phyloP scores from a whole-genome alignment of 2,113 vertebrate species.

The Rhegmatorhina hoffmannsi region DNA sequence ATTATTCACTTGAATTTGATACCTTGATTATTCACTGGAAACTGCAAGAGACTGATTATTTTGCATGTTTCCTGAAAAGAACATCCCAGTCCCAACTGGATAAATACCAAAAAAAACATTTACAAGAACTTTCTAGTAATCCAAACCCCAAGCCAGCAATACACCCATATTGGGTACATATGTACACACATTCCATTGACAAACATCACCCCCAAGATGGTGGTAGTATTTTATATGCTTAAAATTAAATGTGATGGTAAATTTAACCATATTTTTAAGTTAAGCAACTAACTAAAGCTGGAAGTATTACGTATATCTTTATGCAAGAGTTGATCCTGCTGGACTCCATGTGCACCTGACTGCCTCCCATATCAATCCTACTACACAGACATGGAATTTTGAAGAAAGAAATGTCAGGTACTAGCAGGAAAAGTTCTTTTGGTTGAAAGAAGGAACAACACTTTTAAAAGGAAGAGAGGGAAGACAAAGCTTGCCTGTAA shows the following conservation, averaged over 20 bases:
- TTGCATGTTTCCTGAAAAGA: slow-evolving; percentile 49
- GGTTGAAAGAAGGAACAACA: not conserved
- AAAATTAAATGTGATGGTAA: not conserved
- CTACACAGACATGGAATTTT: not conserved
- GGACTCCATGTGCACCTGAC: not conserved
- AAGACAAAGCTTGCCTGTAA: fast-evolving
- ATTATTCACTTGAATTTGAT: slow-evolving; percentile 71
- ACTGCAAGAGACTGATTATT: slow-evolving; percentile 52
- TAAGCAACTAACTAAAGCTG: not conserved
- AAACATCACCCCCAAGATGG: not conserved
- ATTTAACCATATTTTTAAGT: not conserved
- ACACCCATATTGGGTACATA: not conserved
- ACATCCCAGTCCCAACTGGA: not conserved
- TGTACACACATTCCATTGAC: too few species aligned
- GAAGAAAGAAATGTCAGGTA: not conserved
- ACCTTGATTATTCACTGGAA: slow-evolving; percentile 72
- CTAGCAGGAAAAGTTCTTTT: not conserved
- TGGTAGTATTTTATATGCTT: not conserved
- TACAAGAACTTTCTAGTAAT: not conserved
- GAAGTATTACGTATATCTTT: not conserved
- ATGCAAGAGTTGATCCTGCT: not conserved
- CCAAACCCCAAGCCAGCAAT: not conserved
- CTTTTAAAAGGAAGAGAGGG: not conserved
- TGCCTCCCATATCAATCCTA: not conserved
- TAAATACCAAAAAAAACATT: not conserved